These are phyloP conservation scores for Harpagifer antarcticus DNA, from an alignment of 2,797 vertebrate species.

Conservation along the genomic window DNA sequence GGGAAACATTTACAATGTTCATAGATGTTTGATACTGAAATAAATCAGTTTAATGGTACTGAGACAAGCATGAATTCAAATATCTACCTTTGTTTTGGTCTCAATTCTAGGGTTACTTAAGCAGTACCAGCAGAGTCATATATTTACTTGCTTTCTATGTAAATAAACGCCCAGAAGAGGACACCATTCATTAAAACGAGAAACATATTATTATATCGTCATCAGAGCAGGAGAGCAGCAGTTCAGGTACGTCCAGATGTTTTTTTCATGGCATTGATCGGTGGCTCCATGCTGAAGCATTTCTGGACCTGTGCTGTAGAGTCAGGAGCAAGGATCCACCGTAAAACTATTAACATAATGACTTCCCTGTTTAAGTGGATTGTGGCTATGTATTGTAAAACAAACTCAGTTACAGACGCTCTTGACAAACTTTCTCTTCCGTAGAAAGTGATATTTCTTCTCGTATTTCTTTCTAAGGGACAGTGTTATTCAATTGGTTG, in stretches of 20 bases:
- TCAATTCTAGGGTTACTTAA: conserved; percentile 53
- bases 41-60: conserved; percentile 50
- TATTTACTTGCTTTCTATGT: conserved; percentile 37
- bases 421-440: conserved; percentile 78
- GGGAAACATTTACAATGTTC: conserved; percentile 63
- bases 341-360: conserved; percentile 83
- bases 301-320: conserved; percentile 49
- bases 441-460: conserved; percentile 60
- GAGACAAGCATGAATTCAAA: conserved; percentile 56
- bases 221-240: conserved; percentile 39
- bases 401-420: conserved; percentile 80
- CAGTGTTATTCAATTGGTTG: conserved; percentile 46
- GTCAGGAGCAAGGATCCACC: conserved; percentile 69
- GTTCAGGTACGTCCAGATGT: conserved; percentile 47
- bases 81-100: conserved; percentile 63
- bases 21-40: conserved; percentile 57
- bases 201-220: conserved; percentile 36
- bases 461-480: conserved; percentile 48
- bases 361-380: conserved; percentile 85
- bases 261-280: conserved; percentile 35
- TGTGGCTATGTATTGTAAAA: conserved; percentile 79
- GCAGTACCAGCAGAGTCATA: conserved; percentile 55
- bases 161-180: conserved; percentile 39
- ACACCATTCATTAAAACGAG: conserved; percentile 43
- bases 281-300: conserved; percentile 44